Conservation (phyloP, 2,888 invertebrate genomes). For the Troglohyphantes excavatus region DNA sequence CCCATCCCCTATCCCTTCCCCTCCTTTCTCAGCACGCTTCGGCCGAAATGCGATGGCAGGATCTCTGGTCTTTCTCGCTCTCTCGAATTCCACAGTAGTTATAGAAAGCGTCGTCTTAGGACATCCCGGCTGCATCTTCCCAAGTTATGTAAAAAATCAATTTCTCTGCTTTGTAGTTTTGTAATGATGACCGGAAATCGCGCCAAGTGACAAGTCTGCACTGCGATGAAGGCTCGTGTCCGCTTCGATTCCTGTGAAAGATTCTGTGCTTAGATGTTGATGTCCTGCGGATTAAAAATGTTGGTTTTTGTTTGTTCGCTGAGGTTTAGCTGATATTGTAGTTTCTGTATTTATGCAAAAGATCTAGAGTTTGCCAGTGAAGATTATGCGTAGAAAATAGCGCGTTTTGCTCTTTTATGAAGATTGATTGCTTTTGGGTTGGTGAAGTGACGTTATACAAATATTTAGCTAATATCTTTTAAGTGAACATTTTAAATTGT, state of each 20-base stretch:
- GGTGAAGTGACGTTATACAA: too few species aligned
- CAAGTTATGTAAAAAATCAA: slow-evolving; percentile 65
- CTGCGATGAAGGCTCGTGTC: slow-evolving; percentile 13
- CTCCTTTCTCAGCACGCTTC: slow-evolving; percentile 55
- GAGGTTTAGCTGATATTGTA: too few species aligned
- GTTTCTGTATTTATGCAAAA: too few species aligned
- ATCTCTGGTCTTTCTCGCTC: background rate
- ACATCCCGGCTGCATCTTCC: slow-evolving; percentile 12
- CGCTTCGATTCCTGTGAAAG: background rate
- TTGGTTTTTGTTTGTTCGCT: too few species aligned
- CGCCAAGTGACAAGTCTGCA: slow-evolving; percentile 24
- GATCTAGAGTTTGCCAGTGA: too few species aligned
- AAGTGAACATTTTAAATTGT: too few species aligned
- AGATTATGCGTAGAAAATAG: too few species aligned
- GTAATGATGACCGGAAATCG: too few species aligned
- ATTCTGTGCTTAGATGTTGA: slow-evolving; percentile 2
- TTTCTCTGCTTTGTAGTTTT: slow-evolving; percentile 15
- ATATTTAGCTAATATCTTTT: too few species aligned
- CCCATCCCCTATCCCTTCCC: background rate
- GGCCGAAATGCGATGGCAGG: slow-evolving; percentile 15
- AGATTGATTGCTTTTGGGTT: too few species aligned
- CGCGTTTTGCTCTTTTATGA: too few species aligned
- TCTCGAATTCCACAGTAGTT: slow-evolving; percentile 30
- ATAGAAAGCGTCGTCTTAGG: slow-evolving; percentile 25
- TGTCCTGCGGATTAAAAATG: background rate